Evolutionary conservation across 2,113 vertebrate species (phyloP).

Genomic region (Chroicocephalus ridibundus): DNA sequence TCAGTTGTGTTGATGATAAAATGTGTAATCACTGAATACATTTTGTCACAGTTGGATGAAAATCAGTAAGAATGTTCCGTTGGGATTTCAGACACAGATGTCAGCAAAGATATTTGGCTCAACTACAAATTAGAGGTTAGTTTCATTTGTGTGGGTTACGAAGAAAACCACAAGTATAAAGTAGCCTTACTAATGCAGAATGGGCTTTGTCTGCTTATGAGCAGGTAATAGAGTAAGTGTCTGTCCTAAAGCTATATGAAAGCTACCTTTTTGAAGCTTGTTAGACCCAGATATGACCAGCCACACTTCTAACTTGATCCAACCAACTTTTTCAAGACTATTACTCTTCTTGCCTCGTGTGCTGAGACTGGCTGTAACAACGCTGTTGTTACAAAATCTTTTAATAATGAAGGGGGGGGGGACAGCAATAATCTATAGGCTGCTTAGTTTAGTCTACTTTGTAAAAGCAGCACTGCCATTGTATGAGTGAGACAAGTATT

Average conservation of each 20-base stretch:
- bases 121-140: constrained; percentile 38
- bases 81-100: constrained; percentile 59
- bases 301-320: not conserved
- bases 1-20: constrained; percentile 36
- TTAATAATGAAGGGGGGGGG: not conserved
- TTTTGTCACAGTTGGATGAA: constrained; percentile 64
- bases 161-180: constrained; percentile 40
- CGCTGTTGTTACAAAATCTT: not conserved
- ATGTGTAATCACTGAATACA: constrained; percentile 47
- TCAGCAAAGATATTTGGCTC: constrained; percentile 57
- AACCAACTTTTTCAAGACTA: not conserved
- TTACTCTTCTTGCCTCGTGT: not conserved
- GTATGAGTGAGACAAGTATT: not conserved
- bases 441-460: not conserved
- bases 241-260: not conserved
- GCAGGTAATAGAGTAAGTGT: not conserved
- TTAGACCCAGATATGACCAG: not conserved
- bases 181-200: not conserved
- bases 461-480: not conserved
- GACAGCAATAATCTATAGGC: not conserved
- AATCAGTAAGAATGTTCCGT: constrained; percentile 12
- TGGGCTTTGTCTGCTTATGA: not conserved
- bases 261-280: not conserved
- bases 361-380: not conserved
- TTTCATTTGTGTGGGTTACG: not conserved